phyloP scores from a whole-genome alignment of 2,888 invertebrate genomes.

The Phymatocera aterrima region DNA sequence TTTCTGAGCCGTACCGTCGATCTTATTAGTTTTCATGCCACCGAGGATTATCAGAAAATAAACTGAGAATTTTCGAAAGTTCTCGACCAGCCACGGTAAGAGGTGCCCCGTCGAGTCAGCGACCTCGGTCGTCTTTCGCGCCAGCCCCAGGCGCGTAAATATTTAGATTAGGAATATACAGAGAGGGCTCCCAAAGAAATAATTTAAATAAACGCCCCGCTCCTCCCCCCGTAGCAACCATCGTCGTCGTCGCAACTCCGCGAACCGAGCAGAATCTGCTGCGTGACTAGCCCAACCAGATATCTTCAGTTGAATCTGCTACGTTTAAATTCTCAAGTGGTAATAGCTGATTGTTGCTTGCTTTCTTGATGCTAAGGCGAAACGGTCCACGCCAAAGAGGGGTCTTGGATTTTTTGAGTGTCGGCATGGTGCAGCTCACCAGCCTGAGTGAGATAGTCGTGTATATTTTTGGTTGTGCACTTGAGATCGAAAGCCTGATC shows the following conservation, averaged over 20 bases:
- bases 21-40: slow-evolving; percentile 3
- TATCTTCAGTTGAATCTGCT: slow-evolving; percentile 12
- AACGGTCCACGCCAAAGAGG: slow-evolving; percentile 13
- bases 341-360: slow-evolving; percentile 17
- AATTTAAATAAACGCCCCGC: slow-evolving; percentile 62
- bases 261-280: slow-evolving; percentile 34
- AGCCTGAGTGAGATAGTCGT: slow-evolving; percentile 51
- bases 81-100: slow-evolving; percentile 13
- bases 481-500: slow-evolving; percentile 36
- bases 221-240: slow-evolving; percentile 3
- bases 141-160: slow-evolving; percentile 60
- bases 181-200: slow-evolving; percentile 55
- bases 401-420: slow-evolving; percentile 25
- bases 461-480: slow-evolving; percentile 62
- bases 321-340: slow-evolving; percentile 35
- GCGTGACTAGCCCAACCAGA: background rate
- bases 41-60: slow-evolving; percentile 1
- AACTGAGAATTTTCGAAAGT: slow-evolving; percentile 22
- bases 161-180: slow-evolving; percentile 64
- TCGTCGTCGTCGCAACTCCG: slow-evolving; percentile 29
- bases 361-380: background rate
- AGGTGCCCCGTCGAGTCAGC: slow-evolving; percentile 41
- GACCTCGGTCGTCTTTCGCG: slow-evolving; percentile 47
- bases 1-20: background rate
- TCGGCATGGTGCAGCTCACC: slow-evolving; percentile 2